These are phyloP conservation scores for Microhierax caerulescens DNA, from an alignment of 2,797 vertebrate genomes.

Conservation along the genomic window DNA sequence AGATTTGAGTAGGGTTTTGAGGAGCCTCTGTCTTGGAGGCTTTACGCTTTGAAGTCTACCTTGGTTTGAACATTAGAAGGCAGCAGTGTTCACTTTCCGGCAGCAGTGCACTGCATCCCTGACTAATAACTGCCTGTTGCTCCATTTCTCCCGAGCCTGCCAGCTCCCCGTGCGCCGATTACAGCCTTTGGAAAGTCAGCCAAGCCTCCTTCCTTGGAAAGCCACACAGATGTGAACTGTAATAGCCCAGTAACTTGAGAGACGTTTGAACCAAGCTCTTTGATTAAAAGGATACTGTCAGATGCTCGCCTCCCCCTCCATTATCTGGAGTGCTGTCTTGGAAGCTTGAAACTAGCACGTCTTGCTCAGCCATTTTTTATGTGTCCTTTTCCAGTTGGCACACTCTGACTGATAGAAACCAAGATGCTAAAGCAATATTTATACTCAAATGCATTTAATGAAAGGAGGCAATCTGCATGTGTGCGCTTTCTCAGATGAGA, in stretches of 20 bases:
- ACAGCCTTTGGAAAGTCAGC: constrained; percentile 34
- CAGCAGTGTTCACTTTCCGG: constrained; percentile 40
- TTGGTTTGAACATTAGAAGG: constrained; percentile 62
- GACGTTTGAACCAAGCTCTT: constrained; percentile 12
- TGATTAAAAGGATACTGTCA: constrained; percentile 52
- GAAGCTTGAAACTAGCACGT: constrained; percentile 22
- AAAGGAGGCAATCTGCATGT: constrained; percentile 69
- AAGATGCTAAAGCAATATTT: constrained; percentile 70
- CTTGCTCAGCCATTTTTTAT: constrained; percentile 51
- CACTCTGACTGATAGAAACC: constrained; percentile 29
- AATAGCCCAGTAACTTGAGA: constrained; percentile 24
- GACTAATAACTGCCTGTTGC: background rate
- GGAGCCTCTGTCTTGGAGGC: background rate
- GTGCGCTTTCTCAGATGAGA: constrained; percentile 52
- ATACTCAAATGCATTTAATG: constrained; percentile 60
- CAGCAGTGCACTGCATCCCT: background rate
- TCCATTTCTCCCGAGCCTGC: constrained; percentile 23
- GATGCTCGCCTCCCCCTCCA: constrained; percentile 20
- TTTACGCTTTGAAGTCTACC: background rate
- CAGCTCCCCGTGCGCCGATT: background rate
- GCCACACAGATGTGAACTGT: constrained; percentile 31
- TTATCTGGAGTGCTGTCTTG: constrained; percentile 21
- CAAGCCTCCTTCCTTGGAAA: constrained; percentile 50
- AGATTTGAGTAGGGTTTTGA: background rate
- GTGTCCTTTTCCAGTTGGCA: constrained; percentile 70